phyloP scores from a whole-genome alignment of 2,797 vertebrate species.

The Phataginus tricuspis region DNA sequence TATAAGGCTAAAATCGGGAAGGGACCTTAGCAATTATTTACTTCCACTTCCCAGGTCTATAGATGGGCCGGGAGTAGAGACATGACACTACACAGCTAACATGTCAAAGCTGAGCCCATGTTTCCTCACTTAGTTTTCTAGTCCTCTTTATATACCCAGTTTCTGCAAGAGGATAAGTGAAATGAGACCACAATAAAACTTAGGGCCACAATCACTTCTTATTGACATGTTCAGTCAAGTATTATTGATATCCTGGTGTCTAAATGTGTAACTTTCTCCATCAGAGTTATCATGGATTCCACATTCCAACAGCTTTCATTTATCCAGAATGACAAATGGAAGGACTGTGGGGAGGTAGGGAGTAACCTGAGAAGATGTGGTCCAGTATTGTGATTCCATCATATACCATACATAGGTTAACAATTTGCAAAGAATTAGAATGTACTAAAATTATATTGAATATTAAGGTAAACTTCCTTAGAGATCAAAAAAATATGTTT shows the following conservation, averaged over 20 bases:
- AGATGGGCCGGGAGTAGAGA: neutral
- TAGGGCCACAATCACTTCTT: neutral
- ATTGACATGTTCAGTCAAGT: neutral
- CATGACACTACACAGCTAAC: too few relatives aligned
- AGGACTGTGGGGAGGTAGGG: neutral
- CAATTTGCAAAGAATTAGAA: slow-evolving; percentile 24
- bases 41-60: neutral
- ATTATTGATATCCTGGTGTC: neutral
- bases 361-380: neutral
- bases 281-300: neutral
- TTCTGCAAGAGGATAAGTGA: neutral
- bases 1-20: neutral
- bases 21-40: neutral
- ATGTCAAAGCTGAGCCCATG: neutral
- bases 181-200: neutral
- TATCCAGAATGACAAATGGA: neutral
- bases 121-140: neutral
- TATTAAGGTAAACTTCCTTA: neutral
- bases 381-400: neutral
- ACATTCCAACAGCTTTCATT: neutral
- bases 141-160: neutral
- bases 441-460: neutral
- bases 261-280: neutral
- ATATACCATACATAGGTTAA: neutral
- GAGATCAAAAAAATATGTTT: neutral